Evolutionary conservation across 1,140 invertebrate genomes (phyloP).

Genomic region (Aradophagus sp.): DNA sequence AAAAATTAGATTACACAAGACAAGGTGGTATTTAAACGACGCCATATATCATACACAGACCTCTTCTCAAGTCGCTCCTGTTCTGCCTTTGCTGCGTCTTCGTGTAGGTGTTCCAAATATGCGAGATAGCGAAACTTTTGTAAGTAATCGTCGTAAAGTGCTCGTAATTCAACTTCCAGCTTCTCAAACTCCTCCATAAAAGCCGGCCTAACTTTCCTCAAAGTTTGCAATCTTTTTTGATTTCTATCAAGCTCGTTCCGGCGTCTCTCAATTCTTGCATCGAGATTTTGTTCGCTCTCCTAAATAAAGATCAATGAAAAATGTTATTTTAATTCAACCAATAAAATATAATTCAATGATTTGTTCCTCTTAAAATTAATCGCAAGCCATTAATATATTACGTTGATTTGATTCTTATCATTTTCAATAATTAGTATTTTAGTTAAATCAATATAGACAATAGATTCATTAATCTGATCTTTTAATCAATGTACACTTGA

Average conservation of each 20-base stretch:
- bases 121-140: conserved; percentile 89
- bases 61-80: conserved; percentile 80
- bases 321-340: conserved; percentile 11
- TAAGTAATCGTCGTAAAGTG: conserved; percentile 92
- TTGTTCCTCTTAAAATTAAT: not conserved
- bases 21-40: conserved; percentile 4
- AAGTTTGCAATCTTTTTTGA: conserved; percentile 91
- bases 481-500: too few relatives aligned
- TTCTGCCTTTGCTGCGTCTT: conserved; percentile 82
- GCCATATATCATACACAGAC: conserved; percentile 29
- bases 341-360: not conserved
- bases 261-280: conserved; percentile 93
- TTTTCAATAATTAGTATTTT: too few relatives aligned
- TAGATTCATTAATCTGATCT: too few relatives aligned
- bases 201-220: conserved; percentile 97
- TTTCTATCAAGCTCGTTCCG: conserved; percentile 92
- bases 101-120: conserved; percentile 85
- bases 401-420: too few relatives aligned
- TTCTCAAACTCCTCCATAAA: conserved; percentile 98
- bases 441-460: too few relatives aligned
- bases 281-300: conserved; percentile 83
- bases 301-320: conserved; percentile 10
- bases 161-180: conserved; percentile 89
- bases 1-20: not conserved
- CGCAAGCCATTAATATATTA: too few relatives aligned